Conservation (phyloP, 2,797 vertebrate species). For the Sciurus carolinensis region DNA sequence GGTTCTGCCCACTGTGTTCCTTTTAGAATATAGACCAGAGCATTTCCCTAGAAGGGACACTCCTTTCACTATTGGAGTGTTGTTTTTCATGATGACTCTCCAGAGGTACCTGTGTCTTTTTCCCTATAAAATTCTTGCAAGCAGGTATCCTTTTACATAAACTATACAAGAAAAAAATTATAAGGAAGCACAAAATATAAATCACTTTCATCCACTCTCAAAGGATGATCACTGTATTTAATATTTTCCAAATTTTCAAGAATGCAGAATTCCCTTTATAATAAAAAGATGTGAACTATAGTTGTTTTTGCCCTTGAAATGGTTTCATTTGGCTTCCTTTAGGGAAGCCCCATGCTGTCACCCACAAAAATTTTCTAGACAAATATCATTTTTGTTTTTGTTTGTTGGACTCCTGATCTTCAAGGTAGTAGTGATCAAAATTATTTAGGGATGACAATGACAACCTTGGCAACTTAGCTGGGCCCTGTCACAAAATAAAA, state of each 20-base stretch:
- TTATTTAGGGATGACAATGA: background rate
- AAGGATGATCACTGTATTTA: background rate
- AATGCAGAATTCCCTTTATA: background rate
- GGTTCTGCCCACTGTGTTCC: background rate
- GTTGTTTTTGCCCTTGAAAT: slow-evolving; percentile 44
- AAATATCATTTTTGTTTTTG: background rate
- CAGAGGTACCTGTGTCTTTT: background rate
- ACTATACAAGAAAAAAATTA: background rate
- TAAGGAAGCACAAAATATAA: background rate
- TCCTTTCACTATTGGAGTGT: background rate
- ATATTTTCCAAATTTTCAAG: slow-evolving; percentile 44
- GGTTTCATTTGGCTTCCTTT: slow-evolving; percentile 24
- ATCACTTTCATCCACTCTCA: slow-evolving; percentile 34
- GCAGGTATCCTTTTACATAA: background rate
- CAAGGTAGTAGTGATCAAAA: background rate
- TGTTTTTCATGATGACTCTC: background rate
- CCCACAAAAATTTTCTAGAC: background rate
- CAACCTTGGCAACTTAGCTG: no score
- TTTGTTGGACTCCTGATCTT: background rate
- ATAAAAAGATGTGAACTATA: background rate
- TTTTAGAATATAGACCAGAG: background rate
- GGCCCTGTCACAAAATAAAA: no score
- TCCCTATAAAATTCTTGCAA: background rate
- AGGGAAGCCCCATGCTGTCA: background rate
- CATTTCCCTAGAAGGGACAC: background rate